Evolutionary conservation across 2,113 vertebrate species (phyloP).

Genomic region (Serinus canaria): DNA sequence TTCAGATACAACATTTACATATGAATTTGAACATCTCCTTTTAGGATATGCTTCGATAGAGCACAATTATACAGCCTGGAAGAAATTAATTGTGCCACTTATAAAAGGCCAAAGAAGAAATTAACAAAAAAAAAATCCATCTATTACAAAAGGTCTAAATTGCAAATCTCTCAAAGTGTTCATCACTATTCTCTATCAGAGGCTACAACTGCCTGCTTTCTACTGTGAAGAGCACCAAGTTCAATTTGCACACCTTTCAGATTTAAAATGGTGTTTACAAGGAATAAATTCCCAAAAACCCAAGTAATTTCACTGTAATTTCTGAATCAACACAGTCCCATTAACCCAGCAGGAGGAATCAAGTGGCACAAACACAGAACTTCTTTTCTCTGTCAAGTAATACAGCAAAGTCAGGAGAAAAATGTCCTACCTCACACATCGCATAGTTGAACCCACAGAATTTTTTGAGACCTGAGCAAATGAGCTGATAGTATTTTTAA

Average conservation of each 20-base stretch:
- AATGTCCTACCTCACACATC: not conserved
- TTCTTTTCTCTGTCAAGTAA: not conserved
- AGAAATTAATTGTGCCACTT: not conserved
- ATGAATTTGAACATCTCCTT: not conserved
- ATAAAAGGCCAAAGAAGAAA: not conserved
- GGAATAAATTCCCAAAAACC: not conserved
- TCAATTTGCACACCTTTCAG: not conserved
- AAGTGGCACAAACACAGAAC: not conserved
- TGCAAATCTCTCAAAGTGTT: not conserved
- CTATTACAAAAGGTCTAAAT: not conserved
- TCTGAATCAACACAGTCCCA: not conserved
- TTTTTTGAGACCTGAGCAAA: not conserved
- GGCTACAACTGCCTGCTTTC: not conserved
- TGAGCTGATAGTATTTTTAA: not conserved
- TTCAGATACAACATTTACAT: not conserved
- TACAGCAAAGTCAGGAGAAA: not conserved
- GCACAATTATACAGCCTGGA: not conserved
- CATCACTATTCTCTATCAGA: not conserved
- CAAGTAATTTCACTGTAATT: not conserved
- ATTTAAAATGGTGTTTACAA: not conserved
- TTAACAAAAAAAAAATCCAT: not conserved
- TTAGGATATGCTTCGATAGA: not conserved
- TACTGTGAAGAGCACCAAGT: not conserved
- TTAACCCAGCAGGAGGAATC: not conserved
- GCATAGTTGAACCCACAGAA: not conserved